A percentile compares a stretch with the other conserved stretches of the same genome.
These are phyloP conservation scores for Danio kyathit DNA, from an alignment of 2,797 vertebrate genomes.

Conservation along the genomic window DNA sequence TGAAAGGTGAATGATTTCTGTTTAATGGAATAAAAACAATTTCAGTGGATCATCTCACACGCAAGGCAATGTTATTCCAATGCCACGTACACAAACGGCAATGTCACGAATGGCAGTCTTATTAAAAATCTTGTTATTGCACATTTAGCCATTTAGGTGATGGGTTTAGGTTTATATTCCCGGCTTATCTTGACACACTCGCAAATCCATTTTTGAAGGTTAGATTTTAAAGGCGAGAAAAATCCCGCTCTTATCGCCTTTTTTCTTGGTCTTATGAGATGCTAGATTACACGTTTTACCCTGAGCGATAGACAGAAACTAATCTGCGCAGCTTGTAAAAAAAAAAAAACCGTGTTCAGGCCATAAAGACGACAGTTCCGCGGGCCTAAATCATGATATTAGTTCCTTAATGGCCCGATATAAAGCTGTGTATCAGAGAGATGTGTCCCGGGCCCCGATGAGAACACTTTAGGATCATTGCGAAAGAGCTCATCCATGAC, in stretches of 20 bases:
- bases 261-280: conserved; percentile 67
- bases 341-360: conserved; percentile 55
- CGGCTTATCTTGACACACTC: conserved; percentile 73
- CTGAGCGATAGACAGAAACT: conserved; percentile 76
- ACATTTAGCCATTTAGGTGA: conserved; percentile 31
- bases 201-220: conserved; percentile 79
- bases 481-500: conserved; percentile 45
- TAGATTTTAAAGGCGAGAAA: conserved; percentile 74
- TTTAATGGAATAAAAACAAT: background rate
- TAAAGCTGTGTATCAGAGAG: conserved; percentile 58
- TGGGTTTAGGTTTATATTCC: conserved; percentile 65
- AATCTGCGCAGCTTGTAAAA: conserved; percentile 69
- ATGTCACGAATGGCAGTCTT: background rate
- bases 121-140: conserved; percentile 11
- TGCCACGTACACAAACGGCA: conserved; percentile 21
- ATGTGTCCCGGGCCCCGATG: background rate
- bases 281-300: conserved; percentile 78
- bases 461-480: conserved; percentile 19
- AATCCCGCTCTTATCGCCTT: conserved; percentile 62
- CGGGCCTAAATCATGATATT: conserved; percentile 66
- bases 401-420: conserved; percentile 68
- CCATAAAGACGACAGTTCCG: conserved; percentile 64
- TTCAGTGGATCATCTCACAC: conserved; percentile 21
- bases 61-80: background rate
- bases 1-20: background rate